A percentile compares a stretch with the other conserved stretches of the same genome.
Evolutionary conservation across 2,888 invertebrate species (phyloP).

Genomic region (Diachrysia chrysitis): DNA sequence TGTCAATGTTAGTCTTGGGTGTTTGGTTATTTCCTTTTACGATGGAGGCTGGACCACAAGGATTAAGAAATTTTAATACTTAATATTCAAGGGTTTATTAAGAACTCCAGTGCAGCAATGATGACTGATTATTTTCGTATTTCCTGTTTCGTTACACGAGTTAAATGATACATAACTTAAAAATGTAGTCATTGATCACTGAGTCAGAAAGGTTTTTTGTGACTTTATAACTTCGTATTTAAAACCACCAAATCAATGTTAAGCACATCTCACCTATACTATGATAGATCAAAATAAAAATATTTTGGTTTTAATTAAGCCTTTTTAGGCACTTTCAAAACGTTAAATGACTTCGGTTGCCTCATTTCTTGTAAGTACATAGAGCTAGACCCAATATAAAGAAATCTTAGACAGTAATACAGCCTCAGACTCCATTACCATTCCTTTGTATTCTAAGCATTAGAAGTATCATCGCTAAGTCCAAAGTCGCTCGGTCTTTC

Average conservation of each 20-base stretch:
- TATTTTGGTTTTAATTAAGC: too few species aligned
- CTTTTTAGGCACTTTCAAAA: too few species aligned
- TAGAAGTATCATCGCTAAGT: background rate
- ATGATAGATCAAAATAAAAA: too few species aligned
- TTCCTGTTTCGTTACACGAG: background rate
- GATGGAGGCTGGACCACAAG: background rate
- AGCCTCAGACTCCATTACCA: background rate
- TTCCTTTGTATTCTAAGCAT: background rate
- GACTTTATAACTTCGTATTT: background rate
- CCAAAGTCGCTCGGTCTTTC: slow-evolving; percentile 40
- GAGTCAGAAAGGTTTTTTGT: background rate
- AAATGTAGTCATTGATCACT: background rate
- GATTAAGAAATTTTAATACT: background rate
- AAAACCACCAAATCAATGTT: background rate
- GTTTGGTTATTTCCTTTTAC: slow-evolving; percentile 16
- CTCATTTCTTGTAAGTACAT: too few species aligned
- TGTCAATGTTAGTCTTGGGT: slow-evolving; percentile 31
- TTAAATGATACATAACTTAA: background rate
- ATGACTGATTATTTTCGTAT: background rate
- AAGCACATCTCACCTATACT: too few species aligned
- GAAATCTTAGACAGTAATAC: background rate
- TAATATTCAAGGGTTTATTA: too few species aligned
- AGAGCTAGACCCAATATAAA: background rate
- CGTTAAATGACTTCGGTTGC: too few species aligned
- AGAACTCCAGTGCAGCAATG: background rate